A percentile compares a stretch with the other conserved stretches of the same genome.
Conservation (phyloP, 2,113 vertebrate species). For the Chaetodon trifascialis region DNA sequence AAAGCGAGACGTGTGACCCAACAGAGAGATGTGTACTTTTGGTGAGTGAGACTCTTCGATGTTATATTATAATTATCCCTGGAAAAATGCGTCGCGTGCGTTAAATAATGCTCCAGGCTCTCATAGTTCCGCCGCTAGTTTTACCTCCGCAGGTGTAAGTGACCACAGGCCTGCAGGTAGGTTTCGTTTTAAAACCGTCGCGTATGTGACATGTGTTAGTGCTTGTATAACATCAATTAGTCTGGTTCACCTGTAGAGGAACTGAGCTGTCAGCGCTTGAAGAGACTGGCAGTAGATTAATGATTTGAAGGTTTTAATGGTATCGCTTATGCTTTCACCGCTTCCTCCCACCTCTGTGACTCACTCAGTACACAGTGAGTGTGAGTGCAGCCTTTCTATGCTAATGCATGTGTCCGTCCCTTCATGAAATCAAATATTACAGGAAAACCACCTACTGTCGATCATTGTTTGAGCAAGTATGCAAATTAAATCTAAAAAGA, state of each 20-base stretch:
- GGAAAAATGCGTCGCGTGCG: neutral
- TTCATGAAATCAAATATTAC: too few species aligned
- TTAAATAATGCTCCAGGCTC: neutral
- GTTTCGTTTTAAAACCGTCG: neutral
- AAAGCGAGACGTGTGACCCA: neutral
- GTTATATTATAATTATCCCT: neutral
- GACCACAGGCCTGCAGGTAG: slow-evolving; percentile 37
- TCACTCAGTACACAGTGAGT: neutral
- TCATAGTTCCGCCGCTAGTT: neutral
- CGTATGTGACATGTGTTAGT: too few species aligned
- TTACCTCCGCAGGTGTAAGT: slow-evolving; percentile 1
- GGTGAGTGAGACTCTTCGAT: slow-evolving; percentile 59
- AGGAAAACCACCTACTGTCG: neutral
- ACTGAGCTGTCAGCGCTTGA: neutral
- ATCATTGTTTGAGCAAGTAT: neutral
- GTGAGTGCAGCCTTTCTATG: neutral
- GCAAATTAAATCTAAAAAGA: neutral
- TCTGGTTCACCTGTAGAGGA: neutral
- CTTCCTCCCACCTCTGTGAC: neutral
- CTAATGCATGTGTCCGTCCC: neutral
- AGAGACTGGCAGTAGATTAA: neutral
- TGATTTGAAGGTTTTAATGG: neutral
- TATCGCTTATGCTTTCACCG: too few species aligned
- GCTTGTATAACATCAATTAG: neutral
- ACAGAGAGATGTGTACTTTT: slow-evolving; percentile 68